Conservation (phyloP, 2,113 vertebrate species). For the Gymnarchus niloticus region DNA sequence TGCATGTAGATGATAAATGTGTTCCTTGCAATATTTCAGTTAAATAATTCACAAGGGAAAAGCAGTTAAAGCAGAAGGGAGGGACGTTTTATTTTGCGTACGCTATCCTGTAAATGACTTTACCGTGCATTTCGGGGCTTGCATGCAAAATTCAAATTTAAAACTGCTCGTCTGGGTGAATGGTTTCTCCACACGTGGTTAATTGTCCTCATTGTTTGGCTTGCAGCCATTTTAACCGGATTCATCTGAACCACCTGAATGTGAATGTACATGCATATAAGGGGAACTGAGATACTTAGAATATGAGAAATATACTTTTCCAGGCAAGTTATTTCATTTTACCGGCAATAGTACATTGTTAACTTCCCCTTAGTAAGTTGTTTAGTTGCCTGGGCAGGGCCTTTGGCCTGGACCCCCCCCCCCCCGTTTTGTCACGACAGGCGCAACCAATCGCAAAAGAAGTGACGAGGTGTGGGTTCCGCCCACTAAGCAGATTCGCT, state of each 20-base stretch:
- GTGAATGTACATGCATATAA: neutral
- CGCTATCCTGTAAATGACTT: too few relatives aligned
- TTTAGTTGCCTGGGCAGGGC: neutral
- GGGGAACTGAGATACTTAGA: neutral
- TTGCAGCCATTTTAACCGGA: constrained; percentile 13
- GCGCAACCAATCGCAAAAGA: constrained; percentile 9
- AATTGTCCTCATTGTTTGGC: constrained; percentile 15
- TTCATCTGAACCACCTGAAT: neutral
- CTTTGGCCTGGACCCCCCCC: constrained; percentile 4
- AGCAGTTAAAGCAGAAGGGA: too few relatives aligned
- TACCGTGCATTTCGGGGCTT: neutral
- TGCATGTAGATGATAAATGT: too few relatives aligned
- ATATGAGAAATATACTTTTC: neutral
- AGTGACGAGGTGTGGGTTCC: neutral
- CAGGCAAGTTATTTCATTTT: neutral
- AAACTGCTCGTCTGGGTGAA: neutral
- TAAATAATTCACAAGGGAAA: too few relatives aligned
- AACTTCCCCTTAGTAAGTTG: neutral
- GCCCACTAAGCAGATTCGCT: neutral
- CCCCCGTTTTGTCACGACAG: neutral
- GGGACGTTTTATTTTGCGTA: neutral
- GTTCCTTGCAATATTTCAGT: too few relatives aligned
- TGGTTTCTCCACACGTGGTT: neutral
- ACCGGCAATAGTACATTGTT: neutral
- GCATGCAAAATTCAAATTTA: neutral